Percentiles rank a stretch among this genome's conserved stretches.
Conservation (phyloP, 2,888 invertebrate species). For the Spodoptera picta region DNA sequence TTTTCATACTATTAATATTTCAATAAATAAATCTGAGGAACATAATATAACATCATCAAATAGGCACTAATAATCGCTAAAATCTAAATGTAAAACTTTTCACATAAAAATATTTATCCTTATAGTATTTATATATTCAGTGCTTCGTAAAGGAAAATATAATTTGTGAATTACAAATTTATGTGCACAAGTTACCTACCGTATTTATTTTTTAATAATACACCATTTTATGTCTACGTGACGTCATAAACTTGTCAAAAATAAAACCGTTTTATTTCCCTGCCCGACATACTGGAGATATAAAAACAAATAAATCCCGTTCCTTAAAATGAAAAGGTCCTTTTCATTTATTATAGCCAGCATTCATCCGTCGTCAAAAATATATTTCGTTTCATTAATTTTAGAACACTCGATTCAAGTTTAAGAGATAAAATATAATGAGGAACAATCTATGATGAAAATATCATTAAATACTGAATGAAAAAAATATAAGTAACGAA, state of each 20-base stretch:
- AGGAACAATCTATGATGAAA: neutral
- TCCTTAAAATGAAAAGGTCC: slow-evolving; percentile 18
- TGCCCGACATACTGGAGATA: neutral
- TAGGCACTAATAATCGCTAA: no score
- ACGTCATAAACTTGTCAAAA: slow-evolving; percentile 33
- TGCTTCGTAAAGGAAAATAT: neutral
- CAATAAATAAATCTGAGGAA: no score
- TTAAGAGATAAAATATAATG: slow-evolving; percentile 2
- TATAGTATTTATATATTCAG: no score
- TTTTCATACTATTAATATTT: no score
- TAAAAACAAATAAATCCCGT: neutral
- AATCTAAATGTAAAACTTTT: no score
- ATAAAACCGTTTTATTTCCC: slow-evolving; percentile 32
- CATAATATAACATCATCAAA: no score
- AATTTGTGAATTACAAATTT: neutral
- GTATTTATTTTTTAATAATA: slow-evolving; percentile 29
- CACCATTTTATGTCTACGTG: slow-evolving; percentile 25
- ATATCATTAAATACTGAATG: neutral
- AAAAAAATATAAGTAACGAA: neutral
- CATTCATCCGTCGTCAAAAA: neutral
- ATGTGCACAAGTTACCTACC: neutral
- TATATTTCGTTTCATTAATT: neutral
- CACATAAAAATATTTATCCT: neutral
- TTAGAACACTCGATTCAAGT: neutral
- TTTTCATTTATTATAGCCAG: neutral